phyloP scores from a whole-genome alignment of 2,113 vertebrate species.

The Phalacrocorax pelagicus region DNA sequence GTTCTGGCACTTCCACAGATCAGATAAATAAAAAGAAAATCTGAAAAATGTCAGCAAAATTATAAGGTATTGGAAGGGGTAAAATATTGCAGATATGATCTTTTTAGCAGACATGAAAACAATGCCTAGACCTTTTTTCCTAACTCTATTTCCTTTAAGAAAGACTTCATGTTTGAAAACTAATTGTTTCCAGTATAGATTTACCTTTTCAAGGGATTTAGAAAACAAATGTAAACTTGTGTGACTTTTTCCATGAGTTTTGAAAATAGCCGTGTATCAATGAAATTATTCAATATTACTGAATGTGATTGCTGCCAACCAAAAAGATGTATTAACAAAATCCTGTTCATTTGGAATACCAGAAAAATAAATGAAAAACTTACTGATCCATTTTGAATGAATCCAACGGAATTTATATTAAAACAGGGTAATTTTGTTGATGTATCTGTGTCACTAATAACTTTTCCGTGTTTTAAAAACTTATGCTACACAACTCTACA shows the following conservation, averaged over 20 bases:
- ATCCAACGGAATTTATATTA: background rate
- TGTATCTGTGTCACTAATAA: background rate
- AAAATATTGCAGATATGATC: background rate
- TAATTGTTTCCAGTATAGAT: background rate
- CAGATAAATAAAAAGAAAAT: background rate
- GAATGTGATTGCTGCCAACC: background rate
- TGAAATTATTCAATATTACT: constrained; percentile 1
- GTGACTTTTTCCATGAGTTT: background rate
- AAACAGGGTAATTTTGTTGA: background rate
- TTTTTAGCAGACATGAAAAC: background rate
- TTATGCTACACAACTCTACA: background rate
- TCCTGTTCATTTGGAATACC: background rate
- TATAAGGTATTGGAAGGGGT: background rate
- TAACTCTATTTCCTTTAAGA: background rate
- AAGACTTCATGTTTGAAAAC: background rate
- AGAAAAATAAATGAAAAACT: constrained; percentile 9
- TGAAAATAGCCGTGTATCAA: background rate
- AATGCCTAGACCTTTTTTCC: background rate
- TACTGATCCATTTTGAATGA: background rate
- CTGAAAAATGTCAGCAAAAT: background rate
- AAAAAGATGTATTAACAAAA: background rate
- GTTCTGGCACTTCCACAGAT: background rate
- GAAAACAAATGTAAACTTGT: background rate
- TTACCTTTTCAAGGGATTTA: background rate
- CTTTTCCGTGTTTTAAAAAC: background rate